Evolutionary conservation across 1,140 invertebrate genomes (phyloP), one percentile per base, ranked within the genome.

Genomic region (Drosophila athabasca): DNA sequence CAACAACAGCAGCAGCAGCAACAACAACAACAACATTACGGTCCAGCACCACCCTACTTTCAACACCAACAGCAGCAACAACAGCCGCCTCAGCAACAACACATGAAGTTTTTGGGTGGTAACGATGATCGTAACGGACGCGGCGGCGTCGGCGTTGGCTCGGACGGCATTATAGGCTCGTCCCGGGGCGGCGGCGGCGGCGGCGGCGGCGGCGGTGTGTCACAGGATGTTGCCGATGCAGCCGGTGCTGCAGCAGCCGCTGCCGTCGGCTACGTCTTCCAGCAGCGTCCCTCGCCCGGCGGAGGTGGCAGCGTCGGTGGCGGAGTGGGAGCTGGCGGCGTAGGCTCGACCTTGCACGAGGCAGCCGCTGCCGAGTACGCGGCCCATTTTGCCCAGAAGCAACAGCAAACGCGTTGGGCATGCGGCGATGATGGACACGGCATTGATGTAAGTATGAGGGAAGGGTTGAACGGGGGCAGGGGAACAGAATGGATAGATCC

Each of bases 81-180:
- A 5, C 73, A 64, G 6, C 71, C 62, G 45, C 70, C 57, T 11
- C 66, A 73, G 3, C 71, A 73, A 29, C 71, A 82, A 91, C 90
- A 91, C 78, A 91, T 91, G 90, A 91, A 91, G 90, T 91, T 91
- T 91, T 80, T 91, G 77, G 87, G 90, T 65, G 76, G 87, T 24
- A 91, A 85, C 70, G 90, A 91, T 80, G 90, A 90, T 85, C 87
- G 90, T 66, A 90, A 90, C 65, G 90, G 80, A 74, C 90, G 90
- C 72, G 90, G 85, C 48, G 85, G 80, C 53, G 83, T 76, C 70
- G 87, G 80, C 65, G 84, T 84, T 48, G 78, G 76, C 19, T 66
- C 66, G 46, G 81, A 79, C 61, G 81, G 57, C 48, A 79, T 65
- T 58, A 75, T 75, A 70, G 71, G 75, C 55, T 73, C 83, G 45